Base-by-base conservation (phyloP, 2,888 invertebrate genomes). In the Phanerotoma sp. region DNA sequence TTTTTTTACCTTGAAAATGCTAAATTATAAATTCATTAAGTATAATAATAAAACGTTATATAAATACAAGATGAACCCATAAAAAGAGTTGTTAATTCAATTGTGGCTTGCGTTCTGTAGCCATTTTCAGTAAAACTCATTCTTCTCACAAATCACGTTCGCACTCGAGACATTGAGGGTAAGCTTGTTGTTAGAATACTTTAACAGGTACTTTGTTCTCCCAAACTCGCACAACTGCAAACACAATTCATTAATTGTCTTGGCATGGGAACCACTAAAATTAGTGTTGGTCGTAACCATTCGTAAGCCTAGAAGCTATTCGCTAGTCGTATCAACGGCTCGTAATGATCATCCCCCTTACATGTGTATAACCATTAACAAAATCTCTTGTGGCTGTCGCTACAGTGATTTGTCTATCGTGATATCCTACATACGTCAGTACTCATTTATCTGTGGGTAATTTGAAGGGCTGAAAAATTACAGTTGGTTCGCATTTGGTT, bases 341-440 rank as follows among this genome's bases (percentile, higher is more conserved):
- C 42, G 20, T 32, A 50, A 50, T 50, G 42, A 50, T 50, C 40
- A 50, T 50, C 33, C 50, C 50, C 42, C 42, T 50, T 50, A 40
- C 50, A 42, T 50, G 50, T 50, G 50, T 50, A 50, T 33, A 50
- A 32, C 50, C 50, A 50, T 50, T 50, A 41, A 20, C 41, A 33
- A 13, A 50, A 42, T 50, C 50, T 32, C 50, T 41, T 11, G 50
- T 50, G 42, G 33, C 32, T 42, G 42, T 50, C 42, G 41, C 35
- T 37, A 16, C 28, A 30, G 4, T 33, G 30, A 42, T 50, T 41
- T 50, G 25, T 50, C 50, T 42, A 13, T 49, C 30, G 18, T 33
- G 35, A 46, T 46, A 46, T 46, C 40, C 25, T 30, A 33, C 13
- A 32, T 21, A 33, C 33, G 22, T 25, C 11, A 41, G 33, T 18